A percentile compares a stretch with the other conserved stretches of the same genome.
Conservation (phyloP, 2,888 invertebrate species). For the Unio delphinus region DNA sequence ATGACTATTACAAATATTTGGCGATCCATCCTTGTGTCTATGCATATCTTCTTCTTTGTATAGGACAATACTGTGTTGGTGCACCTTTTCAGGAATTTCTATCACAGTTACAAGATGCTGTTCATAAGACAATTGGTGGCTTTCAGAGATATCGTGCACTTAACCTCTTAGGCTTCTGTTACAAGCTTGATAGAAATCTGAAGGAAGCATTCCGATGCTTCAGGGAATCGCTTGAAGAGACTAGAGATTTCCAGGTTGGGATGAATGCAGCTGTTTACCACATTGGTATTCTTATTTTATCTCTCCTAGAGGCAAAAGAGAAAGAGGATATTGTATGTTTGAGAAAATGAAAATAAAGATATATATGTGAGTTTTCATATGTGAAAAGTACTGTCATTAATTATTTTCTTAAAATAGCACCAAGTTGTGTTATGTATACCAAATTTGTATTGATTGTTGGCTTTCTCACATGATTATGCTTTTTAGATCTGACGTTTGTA, state of each 20-base stretch:
- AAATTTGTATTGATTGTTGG: no score
- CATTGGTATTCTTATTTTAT: background rate
- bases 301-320: no score
- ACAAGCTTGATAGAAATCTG: conserved; percentile 4
- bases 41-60: background rate
- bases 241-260: background rate
- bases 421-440: no score
- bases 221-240: background rate
- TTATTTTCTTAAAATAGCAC: no score
- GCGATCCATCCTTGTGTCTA: conserved; percentile 4
- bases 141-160: conserved; percentile 3
- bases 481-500: no score
- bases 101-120: background rate
- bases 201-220: conserved; percentile 2
- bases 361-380: no score
- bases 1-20: background rate
- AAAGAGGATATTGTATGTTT: no score
- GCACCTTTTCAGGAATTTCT: no score
- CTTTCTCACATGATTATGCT: no score
- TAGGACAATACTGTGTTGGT: background rate
- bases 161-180: conserved; percentile 12
- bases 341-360: no score
- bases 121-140: background rate
- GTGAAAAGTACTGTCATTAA: no score
- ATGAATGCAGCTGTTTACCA: conserved; percentile 8